A percentile compares a stretch with the other conserved stretches of the same genome.
Conservation (phyloP, 2,113 vertebrate species). For the Platysternon megacephalum region DNA sequence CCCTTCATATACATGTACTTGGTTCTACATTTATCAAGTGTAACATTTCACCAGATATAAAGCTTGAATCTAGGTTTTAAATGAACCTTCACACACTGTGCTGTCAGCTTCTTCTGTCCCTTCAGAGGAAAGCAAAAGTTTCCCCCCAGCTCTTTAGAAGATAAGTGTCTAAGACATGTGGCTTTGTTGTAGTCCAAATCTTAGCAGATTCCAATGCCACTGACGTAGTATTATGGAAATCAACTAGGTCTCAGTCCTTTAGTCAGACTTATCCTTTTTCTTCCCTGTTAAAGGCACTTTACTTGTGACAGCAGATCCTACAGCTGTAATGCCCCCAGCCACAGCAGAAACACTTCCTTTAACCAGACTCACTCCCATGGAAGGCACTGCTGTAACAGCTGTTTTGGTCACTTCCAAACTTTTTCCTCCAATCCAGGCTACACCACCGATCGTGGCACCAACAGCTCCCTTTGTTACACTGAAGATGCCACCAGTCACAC, state of each 20-base stretch:
- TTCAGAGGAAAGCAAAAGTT: slow-evolving; percentile 62
- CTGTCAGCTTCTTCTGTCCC: slow-evolving; percentile 73
- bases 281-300: slow-evolving; percentile 94
- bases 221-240: slow-evolving; percentile 48
- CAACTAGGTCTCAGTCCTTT: slow-evolving; percentile 63
- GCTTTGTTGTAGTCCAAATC: slow-evolving; percentile 72
- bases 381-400: slow-evolving; percentile 90
- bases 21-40: slow-evolving; percentile 66
- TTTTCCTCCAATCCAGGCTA: slow-evolving; percentile 96
- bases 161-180: slow-evolving; percentile 66
- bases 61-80: slow-evolving; percentile 75
- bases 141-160: slow-evolving; percentile 75
- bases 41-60: slow-evolving; percentile 82
- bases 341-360: slow-evolving; percentile 92
- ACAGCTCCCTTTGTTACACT: slow-evolving; percentile 94
- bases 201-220: slow-evolving; percentile 72
- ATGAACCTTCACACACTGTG: slow-evolving; percentile 69
- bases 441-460: slow-evolving; percentile 91
- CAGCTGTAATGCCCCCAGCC: slow-evolving; percentile 90
- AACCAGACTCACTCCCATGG: slow-evolving; percentile 91
- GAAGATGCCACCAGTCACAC: slow-evolving; percentile 92
- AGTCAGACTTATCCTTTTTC: slow-evolving; percentile 98
- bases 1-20: slow-evolving; percentile 71
- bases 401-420: slow-evolving; percentile 94
- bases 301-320: slow-evolving; percentile 92